A percentile compares a stretch with the other conserved stretches of the same genome.
Conservation (phyloP, 2,888 invertebrate species). For the Lobophora halterata region DNA sequence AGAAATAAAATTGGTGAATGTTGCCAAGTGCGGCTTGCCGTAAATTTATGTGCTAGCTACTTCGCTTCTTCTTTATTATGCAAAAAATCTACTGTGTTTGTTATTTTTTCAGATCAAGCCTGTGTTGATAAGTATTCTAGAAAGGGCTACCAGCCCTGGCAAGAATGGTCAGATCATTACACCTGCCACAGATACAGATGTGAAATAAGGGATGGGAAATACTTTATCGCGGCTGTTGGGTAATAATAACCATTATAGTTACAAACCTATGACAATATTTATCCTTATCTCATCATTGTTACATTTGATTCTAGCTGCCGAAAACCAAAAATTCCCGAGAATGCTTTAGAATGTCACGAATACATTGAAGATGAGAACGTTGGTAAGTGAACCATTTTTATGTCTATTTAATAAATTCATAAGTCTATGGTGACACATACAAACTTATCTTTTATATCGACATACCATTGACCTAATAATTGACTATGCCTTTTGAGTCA, state of each 20-base stretch:
- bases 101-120: slow-evolving; percentile 60
- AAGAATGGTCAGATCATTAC: slow-evolving; percentile 76
- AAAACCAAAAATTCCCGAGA: slow-evolving; percentile 76
- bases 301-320: slow-evolving; percentile 52
- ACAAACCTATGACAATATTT: neutral
- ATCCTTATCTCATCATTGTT: neutral
- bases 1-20: neutral
- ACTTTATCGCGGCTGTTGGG: slow-evolving; percentile 76
- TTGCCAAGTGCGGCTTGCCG: no score
- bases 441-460: no score
- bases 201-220: slow-evolving; percentile 73
- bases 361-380: slow-evolving; percentile 77
- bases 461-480: no score
- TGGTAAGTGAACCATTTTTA: slow-evolving; percentile 46
- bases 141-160: slow-evolving; percentile 76
- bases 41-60: no score
- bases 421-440: no score
- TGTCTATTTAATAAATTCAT: no score
- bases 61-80: no score
- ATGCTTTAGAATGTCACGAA: slow-evolving; percentile 73
- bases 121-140: slow-evolving; percentile 77
- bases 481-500: no score
- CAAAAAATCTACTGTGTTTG: neutral
- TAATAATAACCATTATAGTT: slow-evolving; percentile 34
- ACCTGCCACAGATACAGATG: slow-evolving; percentile 73